These are phyloP conservation scores for Drosophila parthenogenetica DNA, from an alignment of 2,888 invertebrate genomes.

Conservation along the genomic window DNA sequence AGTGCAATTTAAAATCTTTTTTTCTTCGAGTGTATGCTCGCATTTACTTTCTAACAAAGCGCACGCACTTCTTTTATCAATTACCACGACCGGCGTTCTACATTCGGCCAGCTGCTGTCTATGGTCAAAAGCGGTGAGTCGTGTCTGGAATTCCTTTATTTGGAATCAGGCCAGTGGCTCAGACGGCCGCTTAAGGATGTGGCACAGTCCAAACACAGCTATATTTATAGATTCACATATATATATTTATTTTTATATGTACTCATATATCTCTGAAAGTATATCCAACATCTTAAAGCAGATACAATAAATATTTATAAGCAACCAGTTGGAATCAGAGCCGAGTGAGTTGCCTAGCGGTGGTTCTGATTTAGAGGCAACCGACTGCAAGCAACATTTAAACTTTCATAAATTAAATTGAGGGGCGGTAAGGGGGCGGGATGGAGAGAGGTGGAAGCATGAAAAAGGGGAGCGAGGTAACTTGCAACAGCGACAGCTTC, in stretches of 20 bases:
- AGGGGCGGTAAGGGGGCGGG: conserved; percentile 2
- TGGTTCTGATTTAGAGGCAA: conserved; percentile 72
- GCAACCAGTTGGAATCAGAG: conserved; percentile 64
- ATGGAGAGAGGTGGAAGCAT: background rate
- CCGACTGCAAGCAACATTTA: conserved; percentile 63
- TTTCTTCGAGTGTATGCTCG: conserved; percentile 42
- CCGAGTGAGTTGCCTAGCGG: conserved; percentile 62
- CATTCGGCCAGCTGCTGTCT: conserved; percentile 63
- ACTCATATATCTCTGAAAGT: conserved; percentile 4
- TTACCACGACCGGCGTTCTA: conserved; percentile 64
- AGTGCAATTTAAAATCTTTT: background rate
- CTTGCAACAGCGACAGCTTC: conserved; percentile 26
- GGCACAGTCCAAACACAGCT: conserved; percentile 34
- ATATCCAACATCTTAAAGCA: conserved; percentile 50
- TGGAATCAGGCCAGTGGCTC: conserved; percentile 73
- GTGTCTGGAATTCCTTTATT: conserved; percentile 63
- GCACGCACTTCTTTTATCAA: conserved; percentile 64
- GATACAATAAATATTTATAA: conserved; percentile 74
- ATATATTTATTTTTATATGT: conserved; percentile 11
- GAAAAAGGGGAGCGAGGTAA: background rate
- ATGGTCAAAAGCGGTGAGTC: conserved; percentile 47
- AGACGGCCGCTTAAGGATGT: conserved; percentile 70
- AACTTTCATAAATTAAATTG: conserved; percentile 75
- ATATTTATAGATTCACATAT: background rate
- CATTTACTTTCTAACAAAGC: conserved; percentile 72